A percentile compares a stretch with the other conserved stretches of the same genome.
phyloP scores from a whole-genome alignment of 2,113 vertebrate genomes.

The Apodemus speciosus region DNA sequence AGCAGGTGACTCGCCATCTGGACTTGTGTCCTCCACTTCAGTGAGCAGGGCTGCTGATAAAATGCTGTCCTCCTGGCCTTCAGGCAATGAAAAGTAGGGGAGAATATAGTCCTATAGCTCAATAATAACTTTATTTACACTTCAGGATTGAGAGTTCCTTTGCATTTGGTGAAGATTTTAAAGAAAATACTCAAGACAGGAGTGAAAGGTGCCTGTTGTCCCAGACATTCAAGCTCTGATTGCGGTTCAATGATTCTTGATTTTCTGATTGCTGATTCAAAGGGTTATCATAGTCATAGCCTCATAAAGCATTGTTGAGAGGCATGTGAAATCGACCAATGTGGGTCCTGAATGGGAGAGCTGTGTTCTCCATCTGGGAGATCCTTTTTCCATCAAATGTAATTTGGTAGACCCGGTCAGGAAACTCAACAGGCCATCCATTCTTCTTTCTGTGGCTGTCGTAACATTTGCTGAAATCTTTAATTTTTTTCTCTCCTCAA shows the following conservation, averaged over 20 bases:
- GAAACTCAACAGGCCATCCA: not conserved
- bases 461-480: not conserved
- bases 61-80: slow-evolving; percentile 54
- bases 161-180: slow-evolving; percentile 34
- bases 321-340: not conserved
- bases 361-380: not conserved
- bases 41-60: slow-evolving; percentile 65
- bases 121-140: slow-evolving; percentile 58
- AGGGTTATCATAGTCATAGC: slow-evolving; percentile 38
- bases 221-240: slow-evolving; percentile 22
- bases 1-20: slow-evolving; percentile 77
- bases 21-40: slow-evolving; percentile 55
- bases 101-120: slow-evolving; percentile 31
- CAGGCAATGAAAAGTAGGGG: slow-evolving; percentile 30
- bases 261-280: slow-evolving; percentile 40
- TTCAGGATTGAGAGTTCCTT: slow-evolving; percentile 6
- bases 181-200: not conserved
- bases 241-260: slow-evolving; percentile 42
- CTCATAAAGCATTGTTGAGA: slow-evolving; percentile 32
- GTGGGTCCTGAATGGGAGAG: not conserved
- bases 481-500: not conserved
- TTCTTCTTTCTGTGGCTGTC: slow-evolving; percentile 29
- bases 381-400: not conserved
- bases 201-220: not conserved
- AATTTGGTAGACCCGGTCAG: not conserved